These are phyloP conservation scores for Amblyjoppa proteus DNA, from an alignment of 2,888 invertebrate species.

Conservation along the genomic window DNA sequence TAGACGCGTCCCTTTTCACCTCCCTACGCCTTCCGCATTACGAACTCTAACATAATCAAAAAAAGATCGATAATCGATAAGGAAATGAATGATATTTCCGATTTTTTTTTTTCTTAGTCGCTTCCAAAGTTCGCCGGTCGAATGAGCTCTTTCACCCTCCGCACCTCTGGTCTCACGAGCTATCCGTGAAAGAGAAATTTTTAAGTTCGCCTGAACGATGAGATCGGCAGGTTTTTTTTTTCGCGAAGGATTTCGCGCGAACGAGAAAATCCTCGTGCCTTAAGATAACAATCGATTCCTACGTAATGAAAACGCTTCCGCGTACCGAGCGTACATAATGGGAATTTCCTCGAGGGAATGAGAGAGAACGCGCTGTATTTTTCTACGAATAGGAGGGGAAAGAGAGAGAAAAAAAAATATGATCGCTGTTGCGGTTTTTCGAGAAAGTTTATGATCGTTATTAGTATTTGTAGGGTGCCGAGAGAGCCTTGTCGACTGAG, in stretches of 20 bases:
- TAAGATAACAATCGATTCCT: conserved; percentile 36
- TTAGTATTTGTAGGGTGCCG: conserved; percentile 43
- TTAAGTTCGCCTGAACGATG: conserved; percentile 14
- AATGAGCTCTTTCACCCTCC: conserved; percentile 34
- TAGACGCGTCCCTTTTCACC: conserved; percentile 12
- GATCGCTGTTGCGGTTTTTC: conserved; percentile 59
- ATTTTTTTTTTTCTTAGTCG: conserved; percentile 39
- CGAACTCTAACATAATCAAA: conserved; percentile 54
- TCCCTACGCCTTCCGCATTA: background rate
- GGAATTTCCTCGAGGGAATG: conserved; percentile 7
- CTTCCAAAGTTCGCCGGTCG: conserved; percentile 59
- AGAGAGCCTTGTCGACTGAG: conserved; percentile 29
- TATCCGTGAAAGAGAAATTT: conserved; percentile 18
- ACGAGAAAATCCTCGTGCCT: conserved; percentile 32
- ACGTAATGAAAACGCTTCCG: conserved; percentile 28
- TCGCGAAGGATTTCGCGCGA: conserved; percentile 14
- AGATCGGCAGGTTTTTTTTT: background rate
- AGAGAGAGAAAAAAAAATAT: conserved; percentile 25
- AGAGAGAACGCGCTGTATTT: conserved; percentile 21
- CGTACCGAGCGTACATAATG: background rate
- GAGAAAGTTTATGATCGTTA: conserved; percentile 67
- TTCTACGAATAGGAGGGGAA: conserved; percentile 24
- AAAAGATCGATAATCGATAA: conserved; percentile 25
- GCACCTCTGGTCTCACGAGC: background rate
- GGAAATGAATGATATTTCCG: conserved; percentile 36